A percentile compares a stretch with the other conserved stretches of the same genome.
Conservation (phyloP, 1,140 invertebrate species). For the Oncopeltus fasciatus region DNA sequence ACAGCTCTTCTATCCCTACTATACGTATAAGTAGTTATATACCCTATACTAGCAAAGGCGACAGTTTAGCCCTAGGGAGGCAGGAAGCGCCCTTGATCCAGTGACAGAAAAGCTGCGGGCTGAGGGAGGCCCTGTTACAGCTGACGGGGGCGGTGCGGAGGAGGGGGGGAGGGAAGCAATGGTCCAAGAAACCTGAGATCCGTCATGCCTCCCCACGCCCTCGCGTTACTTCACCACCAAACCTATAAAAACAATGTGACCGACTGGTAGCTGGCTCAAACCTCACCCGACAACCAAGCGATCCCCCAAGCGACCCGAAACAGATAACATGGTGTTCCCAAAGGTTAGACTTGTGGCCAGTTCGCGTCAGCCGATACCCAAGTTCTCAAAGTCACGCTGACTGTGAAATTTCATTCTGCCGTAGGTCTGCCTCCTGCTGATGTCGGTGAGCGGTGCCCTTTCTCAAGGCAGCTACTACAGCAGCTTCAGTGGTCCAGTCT, state of each 20-base stretch:
- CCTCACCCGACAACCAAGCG: not conserved
- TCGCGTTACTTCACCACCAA: slow-evolving; percentile 2
- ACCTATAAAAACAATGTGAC: slow-evolving; percentile 1
- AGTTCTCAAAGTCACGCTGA: not conserved
- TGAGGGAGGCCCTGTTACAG: too few relatives aligned
- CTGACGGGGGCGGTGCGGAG: too few relatives aligned
- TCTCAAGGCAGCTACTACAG: slow-evolving; percentile 18
- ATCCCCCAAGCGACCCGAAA: not conserved
- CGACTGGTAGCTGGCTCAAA: not conserved
- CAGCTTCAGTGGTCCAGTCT: slow-evolving; percentile 24
- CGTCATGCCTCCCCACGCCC: not conserved
- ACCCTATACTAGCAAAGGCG: too few relatives aligned
- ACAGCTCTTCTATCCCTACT: too few relatives aligned
- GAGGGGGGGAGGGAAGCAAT: not conserved
- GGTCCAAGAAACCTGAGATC: slow-evolving; percentile 3
- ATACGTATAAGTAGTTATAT: too few relatives aligned
- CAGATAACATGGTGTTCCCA: not conserved
- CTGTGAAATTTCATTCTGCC: not conserved
- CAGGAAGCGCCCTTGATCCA: not conserved
- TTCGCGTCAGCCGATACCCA: not conserved
- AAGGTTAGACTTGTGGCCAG: not conserved
- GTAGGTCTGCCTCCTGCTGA: not conserved
- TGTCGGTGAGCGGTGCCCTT: not conserved
- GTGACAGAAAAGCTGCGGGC: not conserved
- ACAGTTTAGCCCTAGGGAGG: too few relatives aligned